phyloP scores from a whole-genome alignment of 2,113 vertebrate species.

The Tachuris rubrigastra region DNA sequence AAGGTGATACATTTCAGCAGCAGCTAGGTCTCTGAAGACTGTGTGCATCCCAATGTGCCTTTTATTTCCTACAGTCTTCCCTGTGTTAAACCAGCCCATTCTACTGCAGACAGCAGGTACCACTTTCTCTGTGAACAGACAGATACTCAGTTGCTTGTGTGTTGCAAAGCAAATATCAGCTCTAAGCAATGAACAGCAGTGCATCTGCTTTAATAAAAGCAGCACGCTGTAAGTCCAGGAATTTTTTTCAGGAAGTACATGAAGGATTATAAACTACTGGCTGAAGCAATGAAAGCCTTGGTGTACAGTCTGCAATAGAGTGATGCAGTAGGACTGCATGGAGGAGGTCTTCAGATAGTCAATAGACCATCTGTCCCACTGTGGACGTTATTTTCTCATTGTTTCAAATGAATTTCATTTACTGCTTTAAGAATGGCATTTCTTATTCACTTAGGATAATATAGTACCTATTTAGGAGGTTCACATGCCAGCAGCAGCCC shows the following conservation, averaged over 20 bases:
- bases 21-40: background rate
- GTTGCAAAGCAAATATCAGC: background rate
- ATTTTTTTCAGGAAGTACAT: background rate
- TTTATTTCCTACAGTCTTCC: background rate
- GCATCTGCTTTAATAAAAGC: constrained; percentile 21
- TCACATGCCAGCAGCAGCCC: background rate
- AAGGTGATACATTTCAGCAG: background rate
- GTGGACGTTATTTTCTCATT: background rate
- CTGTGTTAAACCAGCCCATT: background rate
- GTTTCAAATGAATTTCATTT: constrained; percentile 45
- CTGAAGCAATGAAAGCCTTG: background rate
- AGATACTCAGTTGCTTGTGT: background rate
- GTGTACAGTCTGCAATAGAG: background rate
- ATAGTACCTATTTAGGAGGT: background rate
- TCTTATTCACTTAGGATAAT: constrained; percentile 21
- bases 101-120: background rate
- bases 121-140: background rate
- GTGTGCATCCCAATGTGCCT: background rate
- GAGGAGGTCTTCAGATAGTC: background rate
- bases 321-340: background rate
- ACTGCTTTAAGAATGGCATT: constrained; percentile 31
- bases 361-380: background rate
- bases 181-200: background rate
- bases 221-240: background rate
- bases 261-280: background rate